Evolutionary conservation across 2,888 invertebrate genomes (phyloP).

Genomic region (Hylaea fasciaria): DNA sequence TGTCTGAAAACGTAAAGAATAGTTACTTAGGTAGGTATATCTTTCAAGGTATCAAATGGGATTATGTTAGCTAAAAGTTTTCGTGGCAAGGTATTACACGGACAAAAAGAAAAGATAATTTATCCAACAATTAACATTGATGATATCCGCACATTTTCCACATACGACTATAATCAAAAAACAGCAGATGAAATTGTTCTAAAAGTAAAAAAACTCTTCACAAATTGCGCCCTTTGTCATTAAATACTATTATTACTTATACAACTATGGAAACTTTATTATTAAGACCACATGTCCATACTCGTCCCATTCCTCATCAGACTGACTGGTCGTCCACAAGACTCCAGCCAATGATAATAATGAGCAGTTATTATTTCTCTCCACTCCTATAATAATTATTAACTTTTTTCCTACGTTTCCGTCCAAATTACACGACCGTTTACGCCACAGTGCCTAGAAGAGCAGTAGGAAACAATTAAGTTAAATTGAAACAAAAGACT

Average conservation of each 20-base stretch:
- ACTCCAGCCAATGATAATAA: constrained; percentile 70
- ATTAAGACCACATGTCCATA: constrained; percentile 28
- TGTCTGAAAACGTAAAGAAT: too few species aligned
- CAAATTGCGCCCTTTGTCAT: constrained; percentile 4
- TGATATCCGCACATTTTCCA: background rate
- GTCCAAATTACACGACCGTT: constrained; percentile 64
- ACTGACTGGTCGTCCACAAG: constrained; percentile 41
- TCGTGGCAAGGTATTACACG: too few species aligned
- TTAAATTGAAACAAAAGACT: too few species aligned
- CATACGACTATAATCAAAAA: background rate
- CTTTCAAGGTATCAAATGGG: too few species aligned
- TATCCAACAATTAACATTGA: background rate
- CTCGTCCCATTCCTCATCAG: constrained; percentile 61
- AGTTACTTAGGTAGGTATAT: too few species aligned
- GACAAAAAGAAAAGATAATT: too few species aligned
- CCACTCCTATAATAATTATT: constrained; percentile 73
- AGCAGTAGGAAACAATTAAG: constrained; percentile 16
- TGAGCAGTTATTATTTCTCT: constrained; percentile 72
- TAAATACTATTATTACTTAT: constrained; percentile 13
- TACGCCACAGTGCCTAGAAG: constrained; percentile 31
- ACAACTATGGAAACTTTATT: constrained; percentile 17
- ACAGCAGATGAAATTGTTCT: background rate
- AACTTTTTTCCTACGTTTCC: constrained; percentile 73
- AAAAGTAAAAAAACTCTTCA: background rate
- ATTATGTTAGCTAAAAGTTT: too few species aligned